Base-by-base conservation (phyloP, 2,797 vertebrate genomes). In the Spondyliosoma cantharus region DNA sequence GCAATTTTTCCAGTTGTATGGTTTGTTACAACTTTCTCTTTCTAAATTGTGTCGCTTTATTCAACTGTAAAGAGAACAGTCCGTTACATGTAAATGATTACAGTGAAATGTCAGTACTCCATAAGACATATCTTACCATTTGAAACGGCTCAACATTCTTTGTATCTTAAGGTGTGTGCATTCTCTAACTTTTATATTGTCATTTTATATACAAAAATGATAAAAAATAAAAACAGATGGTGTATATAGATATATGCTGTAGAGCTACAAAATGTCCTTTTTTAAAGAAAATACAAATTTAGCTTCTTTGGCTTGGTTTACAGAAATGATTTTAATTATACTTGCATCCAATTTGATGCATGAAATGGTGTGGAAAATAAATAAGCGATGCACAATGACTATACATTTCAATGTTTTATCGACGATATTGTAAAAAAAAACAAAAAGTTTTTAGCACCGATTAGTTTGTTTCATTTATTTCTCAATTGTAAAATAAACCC, bases 401-500 rank as follows among this genome's bases (percentile, higher is more conserved):
- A 97, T 96, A 97, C 96, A 96, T 97, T 97, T 97, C 96, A 96
- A 97, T 97, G 97, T 97, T 97, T 96, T 97, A 96, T 97, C 96
- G 94, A 97, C 96, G 95, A 96, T 97, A 97, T 96, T 98, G 97
- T 98, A 96, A 92, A 93, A 90, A 90, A 90, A 96, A 91, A 86
- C 37, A 96, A 89, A 94, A 95, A 95, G 85, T 97, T 97, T 96
- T 96, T 97, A 97, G 96, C 96, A 96, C 95, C 95, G 88, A 96
- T 96, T 97, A 97, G 96, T 95, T 96, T 96, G 96, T 96, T 93
- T 97, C 94, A 87, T 93, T 92, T 92, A 90, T 94, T 96, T 96
- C 96, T 97, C 96, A 96, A 97, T 95, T 98, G 97, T 98, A 97
- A 97, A 98, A 98, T 98, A 98, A 98, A 98, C 95, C 96, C 96